These are phyloP conservation scores for Pandemis cinnamomeana DNA, from an alignment of 2,888 invertebrate genomes.

Conservation along the genomic window DNA sequence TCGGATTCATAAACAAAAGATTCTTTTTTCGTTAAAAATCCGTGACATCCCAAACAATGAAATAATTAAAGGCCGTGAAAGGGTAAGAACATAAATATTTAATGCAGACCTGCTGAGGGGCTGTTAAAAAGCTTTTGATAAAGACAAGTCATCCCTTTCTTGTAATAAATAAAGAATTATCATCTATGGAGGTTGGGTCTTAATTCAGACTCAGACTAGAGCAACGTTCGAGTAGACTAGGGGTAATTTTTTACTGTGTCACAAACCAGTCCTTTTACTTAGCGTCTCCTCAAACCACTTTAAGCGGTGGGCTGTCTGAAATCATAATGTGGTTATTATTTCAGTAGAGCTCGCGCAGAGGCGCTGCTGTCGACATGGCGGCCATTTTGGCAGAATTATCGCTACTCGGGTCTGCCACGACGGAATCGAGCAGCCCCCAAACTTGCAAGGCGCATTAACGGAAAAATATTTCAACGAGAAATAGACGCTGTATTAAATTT, in stretches of 20 bases:
- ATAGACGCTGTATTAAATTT: constrained; percentile 19
- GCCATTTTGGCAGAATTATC: constrained; percentile 80
- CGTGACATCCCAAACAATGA: constrained; percentile 37
- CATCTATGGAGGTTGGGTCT: background rate
- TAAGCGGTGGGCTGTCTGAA: constrained; percentile 75
- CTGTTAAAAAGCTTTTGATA: constrained; percentile 38
- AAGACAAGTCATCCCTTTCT: constrained; percentile 35
- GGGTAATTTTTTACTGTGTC: constrained; percentile 63
- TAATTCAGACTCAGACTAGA: constrained; percentile 13
- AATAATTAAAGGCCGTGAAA: constrained; percentile 39
- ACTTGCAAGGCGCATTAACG: constrained; percentile 70
- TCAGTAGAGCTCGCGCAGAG: constrained; percentile 70
- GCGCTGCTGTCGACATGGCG: constrained; percentile 78
- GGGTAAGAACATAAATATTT: constrained; percentile 37
- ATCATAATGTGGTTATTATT: constrained; percentile 82
- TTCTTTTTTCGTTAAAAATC: constrained; percentile 28
- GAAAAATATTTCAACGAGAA: constrained; percentile 43
- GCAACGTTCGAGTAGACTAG: constrained; percentile 50
- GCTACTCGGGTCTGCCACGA: constrained; percentile 75
- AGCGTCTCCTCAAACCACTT: constrained; percentile 75
- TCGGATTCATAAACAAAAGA: constrained; percentile 17
- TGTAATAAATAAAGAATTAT: constrained; percentile 32
- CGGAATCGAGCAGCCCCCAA: constrained; percentile 71
- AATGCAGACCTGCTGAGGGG: constrained; percentile 27
- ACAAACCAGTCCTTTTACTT: constrained; percentile 65